Evolutionary conservation across 2,888 invertebrate species (phyloP), one percentile per base, ranked within the genome.

Genomic region (Dynastes tityus): DNA sequence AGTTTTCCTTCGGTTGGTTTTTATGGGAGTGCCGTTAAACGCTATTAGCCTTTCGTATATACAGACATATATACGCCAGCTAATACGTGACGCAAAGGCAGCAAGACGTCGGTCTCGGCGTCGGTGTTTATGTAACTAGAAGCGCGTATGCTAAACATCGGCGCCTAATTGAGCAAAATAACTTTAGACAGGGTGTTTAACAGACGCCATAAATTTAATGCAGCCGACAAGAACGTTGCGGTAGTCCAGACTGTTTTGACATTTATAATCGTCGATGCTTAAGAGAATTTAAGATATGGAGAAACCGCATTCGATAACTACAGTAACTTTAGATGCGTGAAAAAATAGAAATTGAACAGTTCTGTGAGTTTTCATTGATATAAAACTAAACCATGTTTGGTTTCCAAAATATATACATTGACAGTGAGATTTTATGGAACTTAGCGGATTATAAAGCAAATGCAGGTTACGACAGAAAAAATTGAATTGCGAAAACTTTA

Each of bases 1-100:
- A 85, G 82, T 84, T 85, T 85, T 83, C 84, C 85, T 84, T 83
- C 84, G 83, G 83, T 84, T 85, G 84, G 81, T 85, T 86, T 86
- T 85, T 85, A 86, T 85, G 84, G 82, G 83, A 78, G 79, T 80
- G 84, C 84, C 83, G 85, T 86, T 86, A 85, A 85, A 83, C 82
- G 84, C 84, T 85, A 86, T 86, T 85, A 85, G 84, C 83, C 80
- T 65, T 64, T 74, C 61, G 63, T 49, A 61, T 74, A 74, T 27
- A 61, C 45, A 74, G 58, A 73, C 40, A 68, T 22, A 11, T 51
- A 68, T 37, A 13, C 70, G 8, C 4, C 16, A 16, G 45, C 67
- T 64, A 67, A 27, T 73, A 27, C 49, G 51, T 29, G 68, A 51
- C 49, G 49, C 49, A 51, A 22, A 68, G 11, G 68, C 51, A 27